Percentiles rank a stretch among this genome's conserved stretches.
phyloP scores from a whole-genome alignment of 2,888 invertebrate genomes.

The Dastarcus helophoroides region DNA sequence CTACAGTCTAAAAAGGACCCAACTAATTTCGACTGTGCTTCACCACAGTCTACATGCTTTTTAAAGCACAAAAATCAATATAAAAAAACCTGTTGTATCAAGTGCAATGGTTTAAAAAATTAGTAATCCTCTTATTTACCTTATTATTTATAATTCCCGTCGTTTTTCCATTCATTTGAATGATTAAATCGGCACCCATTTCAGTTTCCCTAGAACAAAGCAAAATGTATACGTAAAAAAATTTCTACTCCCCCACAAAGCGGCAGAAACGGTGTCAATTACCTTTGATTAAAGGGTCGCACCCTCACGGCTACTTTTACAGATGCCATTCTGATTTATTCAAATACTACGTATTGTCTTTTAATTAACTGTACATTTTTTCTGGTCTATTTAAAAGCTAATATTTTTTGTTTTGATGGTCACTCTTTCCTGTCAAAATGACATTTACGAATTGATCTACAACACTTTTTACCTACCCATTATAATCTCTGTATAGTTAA shows the following conservation, averaged over 20 bases:
- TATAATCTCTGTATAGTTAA: too few relatives aligned
- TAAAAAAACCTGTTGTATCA: slow-evolving; percentile 4
- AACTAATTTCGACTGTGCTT: too few relatives aligned
- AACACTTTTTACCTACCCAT: too few relatives aligned
- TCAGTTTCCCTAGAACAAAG: slow-evolving; percentile 63
- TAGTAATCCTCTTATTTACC: slow-evolving; percentile 34
- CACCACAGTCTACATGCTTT: slow-evolving; percentile 4
- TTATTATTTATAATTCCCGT: slow-evolving; percentile 67
- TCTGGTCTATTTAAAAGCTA: too few relatives aligned
- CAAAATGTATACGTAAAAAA: slow-evolving; percentile 9
- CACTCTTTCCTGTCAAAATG: too few relatives aligned
- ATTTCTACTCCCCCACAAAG: too few relatives aligned
- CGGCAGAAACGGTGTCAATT: slow-evolving; percentile 23
- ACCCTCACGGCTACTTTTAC: slow-evolving; percentile 87
- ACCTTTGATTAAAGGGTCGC: slow-evolving; percentile 85
- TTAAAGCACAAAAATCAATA: slow-evolving; percentile 5
- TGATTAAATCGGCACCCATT: slow-evolving; percentile 71
- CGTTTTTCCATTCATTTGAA: slow-evolving; percentile 77
- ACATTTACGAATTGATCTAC: too few relatives aligned
- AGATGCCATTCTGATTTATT: slow-evolving; percentile 66
- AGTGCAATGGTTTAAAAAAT: slow-evolving; percentile 3
- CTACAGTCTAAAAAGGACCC: too few relatives aligned
- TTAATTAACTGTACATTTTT: too few relatives aligned
- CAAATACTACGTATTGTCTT: too few relatives aligned
- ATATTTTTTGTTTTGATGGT: too few relatives aligned